Percentiles rank a stretch among this genome's conserved stretches.
Conservation (phyloP, 2,888 invertebrate species). For the Ornithoptera alexandrae region DNA sequence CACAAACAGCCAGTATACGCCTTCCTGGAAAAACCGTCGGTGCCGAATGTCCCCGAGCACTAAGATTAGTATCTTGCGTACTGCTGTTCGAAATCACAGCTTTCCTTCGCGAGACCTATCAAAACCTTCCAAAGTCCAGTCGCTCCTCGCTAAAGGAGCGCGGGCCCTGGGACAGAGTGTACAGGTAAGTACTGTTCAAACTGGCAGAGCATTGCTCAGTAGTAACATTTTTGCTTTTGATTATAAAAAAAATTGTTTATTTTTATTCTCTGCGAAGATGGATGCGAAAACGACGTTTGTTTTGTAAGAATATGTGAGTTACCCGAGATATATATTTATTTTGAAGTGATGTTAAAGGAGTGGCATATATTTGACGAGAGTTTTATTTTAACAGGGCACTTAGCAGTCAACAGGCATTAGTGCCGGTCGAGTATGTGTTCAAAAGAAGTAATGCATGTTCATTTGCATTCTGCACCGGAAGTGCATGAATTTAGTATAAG, state of each 20-base stretch:
- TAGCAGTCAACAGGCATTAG: conserved; percentile 81
- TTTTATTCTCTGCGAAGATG: conserved; percentile 76
- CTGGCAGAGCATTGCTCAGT: conserved; percentile 58
- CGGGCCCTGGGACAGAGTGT: conserved; percentile 91
- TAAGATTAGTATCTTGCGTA: conserved; percentile 95
- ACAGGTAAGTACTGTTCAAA: conserved; percentile 74
- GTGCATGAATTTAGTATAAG: conserved; percentile 71
- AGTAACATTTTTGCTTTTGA: conserved; percentile 57
- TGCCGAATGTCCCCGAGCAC: conserved; percentile 91
- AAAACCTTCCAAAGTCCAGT: conserved; percentile 87
- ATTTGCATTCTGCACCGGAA: conserved; percentile 69
- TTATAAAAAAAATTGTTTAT: conserved; percentile 63
- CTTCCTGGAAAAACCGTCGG: conserved; percentile 82
- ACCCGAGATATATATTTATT: conserved; percentile 66
- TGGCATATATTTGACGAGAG: conserved; percentile 68
- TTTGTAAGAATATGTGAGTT: conserved; percentile 80
- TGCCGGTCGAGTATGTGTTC: conserved; percentile 80
- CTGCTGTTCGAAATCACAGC: conserved; percentile 98
- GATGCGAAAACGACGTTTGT: conserved; percentile 79
- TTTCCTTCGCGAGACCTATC: conserved; percentile 97
- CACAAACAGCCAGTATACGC: conserved; percentile 81
- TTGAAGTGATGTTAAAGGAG: conserved; percentile 64
- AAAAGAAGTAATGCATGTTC: conserved; percentile 76
- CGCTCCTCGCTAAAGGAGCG: conserved; percentile 87
- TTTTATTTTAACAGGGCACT: conserved; percentile 80